Conservation (phyloP, 2,888 invertebrate species). For the Congeria kusceri region DNA sequence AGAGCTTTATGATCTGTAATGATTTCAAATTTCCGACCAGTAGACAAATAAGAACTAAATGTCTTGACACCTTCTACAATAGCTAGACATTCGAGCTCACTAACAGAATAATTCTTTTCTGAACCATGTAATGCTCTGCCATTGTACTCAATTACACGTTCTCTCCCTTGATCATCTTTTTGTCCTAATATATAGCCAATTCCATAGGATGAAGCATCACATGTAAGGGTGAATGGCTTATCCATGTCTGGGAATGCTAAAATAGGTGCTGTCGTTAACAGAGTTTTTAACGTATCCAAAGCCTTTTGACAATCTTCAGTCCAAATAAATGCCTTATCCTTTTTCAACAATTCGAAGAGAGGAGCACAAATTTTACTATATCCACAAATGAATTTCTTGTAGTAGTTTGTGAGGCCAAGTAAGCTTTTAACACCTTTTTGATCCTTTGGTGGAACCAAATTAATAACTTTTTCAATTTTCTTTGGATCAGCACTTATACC, state of each 20-base stretch:
- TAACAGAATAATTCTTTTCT: slow-evolving; percentile 57
- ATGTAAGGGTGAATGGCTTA: slow-evolving; percentile 51
- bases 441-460: slow-evolving; percentile 42
- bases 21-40: slow-evolving; percentile 48
- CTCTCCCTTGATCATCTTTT: slow-evolving; percentile 40
- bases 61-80: slow-evolving; percentile 56
- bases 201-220: slow-evolving; percentile 52
- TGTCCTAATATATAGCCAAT: slow-evolving; percentile 63
- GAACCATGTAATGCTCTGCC: slow-evolving; percentile 85
- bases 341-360: slow-evolving; percentile 33
- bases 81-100: slow-evolving; percentile 63
- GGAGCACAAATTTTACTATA: slow-evolving; percentile 55
- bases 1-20: slow-evolving; percentile 64
- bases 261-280: slow-evolving; percentile 51
- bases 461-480: slow-evolving; percentile 47
- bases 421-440: slow-evolving; percentile 52
- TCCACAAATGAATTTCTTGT: slow-evolving; percentile 41
- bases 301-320: slow-evolving; percentile 52
- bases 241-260: slow-evolving; percentile 58
- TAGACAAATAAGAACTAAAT: slow-evolving; percentile 54
- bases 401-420: slow-evolving; percentile 62
- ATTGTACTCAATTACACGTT: slow-evolving; percentile 56
- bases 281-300: slow-evolving; percentile 49
- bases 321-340: slow-evolving; percentile 30
- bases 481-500: slow-evolving; percentile 46